These are phyloP conservation scores for Eidolon helvum DNA, from an alignment of 2,113 vertebrate genomes.

Conservation along the genomic window DNA sequence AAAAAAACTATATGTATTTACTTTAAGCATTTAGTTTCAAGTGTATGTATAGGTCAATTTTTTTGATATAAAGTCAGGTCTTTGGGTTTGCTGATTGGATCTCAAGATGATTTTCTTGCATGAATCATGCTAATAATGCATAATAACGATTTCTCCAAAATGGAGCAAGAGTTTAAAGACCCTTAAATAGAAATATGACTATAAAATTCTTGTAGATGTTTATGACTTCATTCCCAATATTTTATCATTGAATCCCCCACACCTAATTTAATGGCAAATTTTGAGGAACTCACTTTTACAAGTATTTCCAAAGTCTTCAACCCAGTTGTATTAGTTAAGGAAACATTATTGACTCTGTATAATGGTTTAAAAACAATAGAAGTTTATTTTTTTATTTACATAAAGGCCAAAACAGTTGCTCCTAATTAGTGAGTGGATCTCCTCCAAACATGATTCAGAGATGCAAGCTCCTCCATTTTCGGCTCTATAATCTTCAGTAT, in stretches of 20 bases:
- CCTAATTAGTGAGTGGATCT: not conserved
- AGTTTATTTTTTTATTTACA: not conserved
- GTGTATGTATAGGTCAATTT: not conserved
- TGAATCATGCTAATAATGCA: not conserved
- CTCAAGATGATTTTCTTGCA: not conserved
- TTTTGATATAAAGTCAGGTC: not conserved
- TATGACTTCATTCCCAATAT: not conserved
- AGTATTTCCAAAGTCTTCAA: not conserved
- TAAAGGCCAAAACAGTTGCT: not conserved
- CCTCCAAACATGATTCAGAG: not conserved
- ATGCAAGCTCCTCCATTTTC: not conserved
- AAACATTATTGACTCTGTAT: not conserved
- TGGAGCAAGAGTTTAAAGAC: not conserved
- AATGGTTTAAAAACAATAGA: not conserved
- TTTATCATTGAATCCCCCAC: not conserved
- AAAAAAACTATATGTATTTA: not conserved
- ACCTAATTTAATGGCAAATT: not conserved
- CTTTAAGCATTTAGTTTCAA: not conserved
- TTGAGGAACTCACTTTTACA: not conserved
- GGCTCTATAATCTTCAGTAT: not conserved
- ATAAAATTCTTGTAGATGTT: not conserved
- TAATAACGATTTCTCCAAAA: not conserved
- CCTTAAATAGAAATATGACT: not conserved
- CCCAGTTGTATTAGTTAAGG: not conserved
- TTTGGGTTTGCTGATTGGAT: not conserved